Evolutionary conservation across 2,797 vertebrate genomes (phyloP).

Genomic region (Anguilla marmorata): DNA sequence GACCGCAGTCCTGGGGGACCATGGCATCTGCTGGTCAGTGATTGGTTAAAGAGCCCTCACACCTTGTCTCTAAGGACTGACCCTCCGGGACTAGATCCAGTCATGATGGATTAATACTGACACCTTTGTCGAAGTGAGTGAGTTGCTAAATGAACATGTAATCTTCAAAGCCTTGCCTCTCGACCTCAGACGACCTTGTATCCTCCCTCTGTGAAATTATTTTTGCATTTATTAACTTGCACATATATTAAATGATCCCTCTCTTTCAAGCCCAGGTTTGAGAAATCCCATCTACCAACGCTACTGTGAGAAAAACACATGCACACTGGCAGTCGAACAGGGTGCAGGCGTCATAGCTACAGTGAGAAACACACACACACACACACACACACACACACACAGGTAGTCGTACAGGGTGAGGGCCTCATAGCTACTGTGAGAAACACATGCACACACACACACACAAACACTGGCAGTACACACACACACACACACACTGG

Average conservation of each 20-base stretch:
- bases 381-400: too few species aligned
- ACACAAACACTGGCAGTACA: too few species aligned
- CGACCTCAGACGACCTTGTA: neutral
- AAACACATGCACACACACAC: too few species aligned
- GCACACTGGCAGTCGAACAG: too few species aligned
- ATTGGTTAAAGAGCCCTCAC: neutral
- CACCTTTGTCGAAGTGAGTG: neutral
- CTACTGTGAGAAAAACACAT: too few species aligned
- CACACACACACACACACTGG: too few species aligned
- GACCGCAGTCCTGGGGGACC: neutral
- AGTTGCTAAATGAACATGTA: neutral
- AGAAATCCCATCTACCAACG: neutral
- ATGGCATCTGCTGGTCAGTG: too few species aligned
- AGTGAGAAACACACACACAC: too few species aligned
- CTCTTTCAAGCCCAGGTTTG: neutral
- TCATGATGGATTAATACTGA: neutral
- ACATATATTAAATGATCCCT: neutral
- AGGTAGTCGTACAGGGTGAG: too few species aligned
- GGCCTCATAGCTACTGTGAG: too few species aligned
- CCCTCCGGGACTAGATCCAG: too few species aligned
- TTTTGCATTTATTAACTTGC: neutral
- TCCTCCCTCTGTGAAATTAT: neutral
- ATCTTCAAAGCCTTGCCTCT: neutral
- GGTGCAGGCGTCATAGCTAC: too few species aligned
- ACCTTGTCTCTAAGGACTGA: neutral